Evolutionary conservation across 2,797 vertebrate genomes (phyloP).

Genomic region (Morus bassanus): DNA sequence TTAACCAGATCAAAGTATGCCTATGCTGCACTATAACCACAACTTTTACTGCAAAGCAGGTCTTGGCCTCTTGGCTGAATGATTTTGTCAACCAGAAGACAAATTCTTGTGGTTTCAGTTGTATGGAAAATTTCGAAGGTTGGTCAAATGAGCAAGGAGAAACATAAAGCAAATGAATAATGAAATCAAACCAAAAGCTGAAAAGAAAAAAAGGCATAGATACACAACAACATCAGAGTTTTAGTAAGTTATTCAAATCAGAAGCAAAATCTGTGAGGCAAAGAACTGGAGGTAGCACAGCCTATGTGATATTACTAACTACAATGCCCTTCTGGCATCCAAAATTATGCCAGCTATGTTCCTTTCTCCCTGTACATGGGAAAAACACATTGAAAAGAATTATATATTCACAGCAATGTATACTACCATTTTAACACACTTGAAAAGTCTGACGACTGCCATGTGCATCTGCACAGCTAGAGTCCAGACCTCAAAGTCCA

Average conservation of each 20-base stretch:
- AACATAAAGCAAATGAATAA: background rate
- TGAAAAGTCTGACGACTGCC: background rate
- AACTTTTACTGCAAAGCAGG: background rate
- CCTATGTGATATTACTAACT: background rate
- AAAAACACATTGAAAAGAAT: background rate
- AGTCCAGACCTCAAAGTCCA: background rate
- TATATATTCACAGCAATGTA: background rate
- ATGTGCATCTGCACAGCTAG: background rate
- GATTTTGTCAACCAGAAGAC: background rate
- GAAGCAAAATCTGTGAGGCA: background rate
- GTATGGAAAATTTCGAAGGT: rapidly evolving
- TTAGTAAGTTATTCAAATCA: background rate
- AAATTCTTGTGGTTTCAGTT: background rate
- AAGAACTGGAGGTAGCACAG: background rate
- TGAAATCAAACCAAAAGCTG: background rate
- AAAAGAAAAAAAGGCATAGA: background rate
- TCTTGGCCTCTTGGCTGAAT: background rate
- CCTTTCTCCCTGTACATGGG: background rate
- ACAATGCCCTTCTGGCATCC: background rate
- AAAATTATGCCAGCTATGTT: background rate
- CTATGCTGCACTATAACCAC: background rate
- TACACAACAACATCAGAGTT: background rate
- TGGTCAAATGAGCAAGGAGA: background rate
- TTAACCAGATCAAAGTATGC: background rate
- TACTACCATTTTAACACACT: background rate